phyloP scores from a whole-genome alignment of 2,113 vertebrate genomes.

The Pristiophorus japonicus region DNA sequence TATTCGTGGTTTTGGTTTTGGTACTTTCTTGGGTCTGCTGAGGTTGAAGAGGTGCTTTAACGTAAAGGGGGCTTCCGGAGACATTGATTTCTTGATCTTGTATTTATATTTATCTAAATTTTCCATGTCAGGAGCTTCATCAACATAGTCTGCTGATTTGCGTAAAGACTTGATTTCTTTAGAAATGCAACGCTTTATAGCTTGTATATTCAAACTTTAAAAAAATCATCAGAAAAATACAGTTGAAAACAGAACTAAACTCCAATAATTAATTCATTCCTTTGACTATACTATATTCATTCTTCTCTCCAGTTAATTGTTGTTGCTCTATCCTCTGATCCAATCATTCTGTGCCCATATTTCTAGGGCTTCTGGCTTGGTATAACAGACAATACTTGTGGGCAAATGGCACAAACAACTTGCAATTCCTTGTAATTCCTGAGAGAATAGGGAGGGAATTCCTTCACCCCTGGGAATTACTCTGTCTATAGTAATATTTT shows the following conservation, averaged over 20 bases:
- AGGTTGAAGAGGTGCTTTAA: not conserved
- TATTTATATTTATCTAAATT: not conserved
- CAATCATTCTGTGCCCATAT: not conserved
- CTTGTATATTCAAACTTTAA: slow-evolving; percentile 47
- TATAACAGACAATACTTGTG: not conserved
- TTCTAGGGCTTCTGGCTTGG: not conserved
- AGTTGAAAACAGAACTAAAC: slow-evolving; percentile 17
- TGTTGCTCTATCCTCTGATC: not conserved
- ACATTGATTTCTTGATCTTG: not conserved
- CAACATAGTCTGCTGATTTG: not conserved
- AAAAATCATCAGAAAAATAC: slow-evolving; percentile 34
- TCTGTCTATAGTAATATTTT: not conserved
- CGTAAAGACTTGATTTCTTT: slow-evolving; percentile 42
- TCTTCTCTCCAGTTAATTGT: not conserved
- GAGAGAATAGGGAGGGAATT: not conserved
- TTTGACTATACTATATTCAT: not conserved
- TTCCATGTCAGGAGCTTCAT: not conserved
- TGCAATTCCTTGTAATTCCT: not conserved
- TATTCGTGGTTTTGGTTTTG: not conserved
- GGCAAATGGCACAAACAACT: not conserved
- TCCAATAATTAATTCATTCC: not conserved
- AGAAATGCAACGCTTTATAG: slow-evolving; percentile 40
- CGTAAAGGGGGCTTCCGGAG: not conserved
- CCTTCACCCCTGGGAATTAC: not conserved
- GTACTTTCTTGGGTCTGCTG: not conserved